These are phyloP conservation scores for Mastomys coucha DNA, from an alignment of 2,113 vertebrate species.

Conservation along the genomic window DNA sequence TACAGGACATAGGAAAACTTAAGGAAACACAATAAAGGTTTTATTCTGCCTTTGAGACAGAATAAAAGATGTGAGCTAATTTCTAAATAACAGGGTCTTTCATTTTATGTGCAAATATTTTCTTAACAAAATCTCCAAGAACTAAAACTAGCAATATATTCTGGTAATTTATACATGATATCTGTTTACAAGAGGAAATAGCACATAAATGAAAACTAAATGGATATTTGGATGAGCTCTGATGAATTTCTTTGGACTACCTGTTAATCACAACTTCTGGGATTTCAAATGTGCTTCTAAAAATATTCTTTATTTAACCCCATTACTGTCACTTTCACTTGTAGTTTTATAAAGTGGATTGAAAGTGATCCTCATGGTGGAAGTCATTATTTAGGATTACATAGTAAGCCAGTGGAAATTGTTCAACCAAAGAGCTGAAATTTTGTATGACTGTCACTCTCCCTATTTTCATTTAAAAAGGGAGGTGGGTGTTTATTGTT, in stretches of 20 bases:
- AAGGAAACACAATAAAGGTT: conserved; percentile 72
- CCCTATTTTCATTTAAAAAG: neutral
- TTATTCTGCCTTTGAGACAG: conserved; percentile 66
- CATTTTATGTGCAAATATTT: conserved; percentile 77
- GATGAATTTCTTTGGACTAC: conserved; percentile 52
- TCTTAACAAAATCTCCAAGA: conserved; percentile 75
- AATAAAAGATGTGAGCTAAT: conserved; percentile 76
- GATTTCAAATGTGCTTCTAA: conserved; percentile 20
- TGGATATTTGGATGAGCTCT: conserved; percentile 38
- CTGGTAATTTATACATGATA: conserved; percentile 61
- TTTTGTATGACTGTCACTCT: neutral
- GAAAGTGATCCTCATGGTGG: neutral
- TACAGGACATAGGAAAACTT: conserved; percentile 72
- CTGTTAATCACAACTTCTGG: conserved; percentile 19
- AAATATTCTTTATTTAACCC: conserved; percentile 27
- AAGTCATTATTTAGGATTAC: neutral
- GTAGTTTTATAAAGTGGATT: neutral
- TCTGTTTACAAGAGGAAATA: conserved; percentile 66
- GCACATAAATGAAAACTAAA: conserved; percentile 46
- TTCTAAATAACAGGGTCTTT: conserved; percentile 75
- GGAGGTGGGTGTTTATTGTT: neutral
- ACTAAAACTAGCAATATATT: conserved; percentile 68
- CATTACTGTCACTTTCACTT: neutral
- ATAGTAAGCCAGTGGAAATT: neutral
- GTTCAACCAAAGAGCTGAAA: neutral